Evolutionary conservation across 1,140 invertebrate genomes (phyloP), one percentile per base, ranked within the genome.

Genomic region (Lethrus apterus): DNA sequence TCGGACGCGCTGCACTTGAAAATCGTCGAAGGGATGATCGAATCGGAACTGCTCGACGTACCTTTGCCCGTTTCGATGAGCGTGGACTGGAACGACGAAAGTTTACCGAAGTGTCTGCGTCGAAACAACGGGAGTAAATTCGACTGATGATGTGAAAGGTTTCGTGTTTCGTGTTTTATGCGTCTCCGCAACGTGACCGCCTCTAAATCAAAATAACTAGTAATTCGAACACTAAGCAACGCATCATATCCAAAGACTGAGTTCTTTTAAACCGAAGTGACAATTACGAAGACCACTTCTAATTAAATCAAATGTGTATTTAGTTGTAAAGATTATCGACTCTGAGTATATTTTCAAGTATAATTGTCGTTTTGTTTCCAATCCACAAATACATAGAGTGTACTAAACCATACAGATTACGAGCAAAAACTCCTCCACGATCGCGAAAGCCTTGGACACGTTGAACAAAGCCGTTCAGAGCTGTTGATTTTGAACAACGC

Each of bases 71-170:
- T 38, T 5, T 4, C n/a, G 8, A n/a, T 26, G 24, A 7, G 24
- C 7, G 5, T 7, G 24, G 24, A 26, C n/a, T n/a, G 24, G 24
- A 26, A 26, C 7, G 41, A 31, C 9, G 45, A 45, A 44, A 34
- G 43, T 35, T 43, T 54, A 26, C 51, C 51, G n/a, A 54, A 54
- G 24, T 54, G 51, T 47, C 32, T 54, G 38, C 44, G 50, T 32
- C 30, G 50, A 21, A 42, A 48, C 23, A 38, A 44, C 32, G 51
- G 48, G 19, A 46, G 31, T 20, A 47, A 50, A 24, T 54, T 54
- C 40, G 51, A 54, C 42, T 54, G 36, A 47, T 9, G 24, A 7
- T 7, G 5, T 7, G n/a, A 26, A 26, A 26, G 24, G n/a, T 7
- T 7, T 7, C 7, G 5, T 26, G n/a, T 26, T 26, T 7, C n/a